A percentile compares a stretch with the other conserved stretches of the same genome.
Evolutionary conservation across 2,888 invertebrate genomes (phyloP).

Genomic region (Mactromeris polynyma): DNA sequence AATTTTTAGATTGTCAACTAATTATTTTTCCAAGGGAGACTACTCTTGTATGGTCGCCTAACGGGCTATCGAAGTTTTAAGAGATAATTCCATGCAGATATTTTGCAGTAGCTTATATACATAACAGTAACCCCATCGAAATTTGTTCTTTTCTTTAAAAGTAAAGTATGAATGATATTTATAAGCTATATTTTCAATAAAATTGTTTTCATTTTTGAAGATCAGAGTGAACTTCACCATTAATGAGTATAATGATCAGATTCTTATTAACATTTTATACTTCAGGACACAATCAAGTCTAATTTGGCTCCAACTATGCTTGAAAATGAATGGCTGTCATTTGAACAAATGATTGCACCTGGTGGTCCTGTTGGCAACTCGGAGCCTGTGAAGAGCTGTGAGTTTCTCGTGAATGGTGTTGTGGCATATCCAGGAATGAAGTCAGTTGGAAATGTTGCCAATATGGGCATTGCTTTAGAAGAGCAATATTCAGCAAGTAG

Average conservation of each 20-base stretch:
- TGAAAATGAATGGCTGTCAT: slow-evolving; percentile 82
- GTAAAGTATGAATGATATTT: no score
- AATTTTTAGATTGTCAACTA: no score
- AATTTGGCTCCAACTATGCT: slow-evolving; percentile 28
- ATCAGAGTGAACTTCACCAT: no score
- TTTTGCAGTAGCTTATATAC: no score
- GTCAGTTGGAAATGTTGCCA: not conserved
- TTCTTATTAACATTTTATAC: not conserved
- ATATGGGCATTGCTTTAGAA: slow-evolving; percentile 22
- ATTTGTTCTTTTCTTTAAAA: no score
- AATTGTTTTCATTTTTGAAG: no score
- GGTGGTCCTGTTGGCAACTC: slow-evolving; percentile 54
- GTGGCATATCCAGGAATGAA: slow-evolving; percentile 72
- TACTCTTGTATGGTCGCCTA: no score
- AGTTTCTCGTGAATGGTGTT: slow-evolving; percentile 66
- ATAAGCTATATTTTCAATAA: no score
- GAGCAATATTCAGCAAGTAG: slow-evolving; percentile 58
- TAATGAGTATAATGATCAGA: not conserved
- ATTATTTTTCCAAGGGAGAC: no score
- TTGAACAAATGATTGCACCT: slow-evolving; percentile 80
- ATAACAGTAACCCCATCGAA: no score
- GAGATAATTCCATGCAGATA: no score
- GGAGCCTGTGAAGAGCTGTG: slow-evolving; percentile 48
- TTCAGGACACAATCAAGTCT: not conserved
- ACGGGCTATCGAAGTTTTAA: no score